Percentiles rank a stretch among this genome's conserved stretches.
These are phyloP conservation scores for Styela plicata DNA, from an alignment of 23 tunicate species.

Conservation along the genomic window DNA sequence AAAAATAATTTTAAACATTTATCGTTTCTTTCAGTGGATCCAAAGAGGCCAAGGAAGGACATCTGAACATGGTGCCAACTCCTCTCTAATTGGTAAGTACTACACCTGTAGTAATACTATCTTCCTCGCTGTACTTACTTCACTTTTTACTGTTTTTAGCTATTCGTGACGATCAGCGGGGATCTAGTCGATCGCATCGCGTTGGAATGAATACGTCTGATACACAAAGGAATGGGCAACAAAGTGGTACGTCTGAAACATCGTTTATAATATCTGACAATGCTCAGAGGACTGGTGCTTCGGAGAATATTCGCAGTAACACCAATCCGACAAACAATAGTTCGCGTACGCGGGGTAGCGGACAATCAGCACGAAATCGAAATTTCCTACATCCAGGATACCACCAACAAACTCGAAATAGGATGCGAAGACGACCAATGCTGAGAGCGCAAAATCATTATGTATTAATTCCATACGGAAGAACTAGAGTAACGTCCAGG, in stretches of 20 bases:
- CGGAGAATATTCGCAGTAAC: background rate
- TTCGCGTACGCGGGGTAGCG: conserved; percentile 4
- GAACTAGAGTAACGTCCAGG: conserved; percentile 19
- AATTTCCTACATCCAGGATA: conserved; percentile 5
- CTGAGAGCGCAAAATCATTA: conserved; percentile 32
- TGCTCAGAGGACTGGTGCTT: background rate
- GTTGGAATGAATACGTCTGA: background rate
- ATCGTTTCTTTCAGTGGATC: background rate
- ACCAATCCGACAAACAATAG: background rate
- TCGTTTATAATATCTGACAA: background rate
- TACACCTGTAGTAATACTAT: too few species aligned
- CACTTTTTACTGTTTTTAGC: too few species aligned
- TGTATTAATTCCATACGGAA: conserved; percentile 13
- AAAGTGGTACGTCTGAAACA: background rate
- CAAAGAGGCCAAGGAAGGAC: background rate
- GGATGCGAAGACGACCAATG: conserved; percentile 19
- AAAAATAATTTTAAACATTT: too few species aligned
- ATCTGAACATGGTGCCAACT: background rate
- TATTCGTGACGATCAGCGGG: too few species aligned
- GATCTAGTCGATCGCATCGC: background rate
- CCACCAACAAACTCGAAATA: background rate
- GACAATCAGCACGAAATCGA: conserved; percentile 7
- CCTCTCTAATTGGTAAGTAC: background rate
- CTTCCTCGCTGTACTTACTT: too few species aligned
- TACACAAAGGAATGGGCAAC: background rate